phyloP scores from a whole-genome alignment of 2,113 vertebrate species.

The Redunca redunca region DNA sequence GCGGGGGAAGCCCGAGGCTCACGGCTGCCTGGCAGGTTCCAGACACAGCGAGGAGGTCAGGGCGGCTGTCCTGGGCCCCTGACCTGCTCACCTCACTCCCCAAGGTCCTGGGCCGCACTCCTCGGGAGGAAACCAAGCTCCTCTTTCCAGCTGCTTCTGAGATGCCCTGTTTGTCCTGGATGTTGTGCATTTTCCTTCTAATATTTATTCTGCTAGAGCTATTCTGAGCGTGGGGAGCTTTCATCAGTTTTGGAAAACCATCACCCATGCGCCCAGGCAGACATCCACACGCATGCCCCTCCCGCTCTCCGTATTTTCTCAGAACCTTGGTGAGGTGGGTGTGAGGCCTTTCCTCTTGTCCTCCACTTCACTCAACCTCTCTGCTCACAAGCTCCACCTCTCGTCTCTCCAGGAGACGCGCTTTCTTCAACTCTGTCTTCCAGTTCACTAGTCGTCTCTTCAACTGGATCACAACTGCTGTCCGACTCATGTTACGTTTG shows the following conservation, averaged over 20 bases:
- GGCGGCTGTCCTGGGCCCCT: background rate
- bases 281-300: rapidly evolving
- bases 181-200: rapidly evolving
- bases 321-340: background rate
- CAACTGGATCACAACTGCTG: background rate
- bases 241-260: no score
- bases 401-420: background rate
- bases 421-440: background rate
- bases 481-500: background rate
- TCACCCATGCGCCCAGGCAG: rapidly evolving
- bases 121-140: background rate
- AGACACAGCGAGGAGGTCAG: background rate
- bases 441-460: background rate
- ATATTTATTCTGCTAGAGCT: background rate
- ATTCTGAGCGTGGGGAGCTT: background rate
- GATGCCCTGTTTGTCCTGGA: background rate
- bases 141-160: background rate
- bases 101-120: background rate
- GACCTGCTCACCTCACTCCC: background rate
- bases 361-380: background rate
- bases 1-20: rapidly evolving
- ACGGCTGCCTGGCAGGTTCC: background rate
- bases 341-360: background rate
- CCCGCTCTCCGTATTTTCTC: background rate
- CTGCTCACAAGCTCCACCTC: background rate